Conservation (phyloP, 2,888 invertebrate species). For the Drosophila gaucha region DNA sequence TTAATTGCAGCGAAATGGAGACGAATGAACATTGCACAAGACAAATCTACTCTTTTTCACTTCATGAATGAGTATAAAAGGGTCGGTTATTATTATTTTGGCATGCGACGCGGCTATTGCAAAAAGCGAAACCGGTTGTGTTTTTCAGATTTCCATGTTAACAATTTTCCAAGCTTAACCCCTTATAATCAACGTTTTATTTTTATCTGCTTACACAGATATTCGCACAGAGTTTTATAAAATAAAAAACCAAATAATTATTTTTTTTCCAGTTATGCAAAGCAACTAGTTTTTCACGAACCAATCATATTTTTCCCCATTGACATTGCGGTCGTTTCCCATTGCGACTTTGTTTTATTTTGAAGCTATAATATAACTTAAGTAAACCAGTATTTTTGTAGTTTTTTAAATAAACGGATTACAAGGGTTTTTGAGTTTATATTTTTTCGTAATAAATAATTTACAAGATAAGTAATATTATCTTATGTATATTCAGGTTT, state of each 20-base stretch:
- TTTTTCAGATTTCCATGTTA: constrained; percentile 16
- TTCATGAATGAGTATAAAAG: background rate
- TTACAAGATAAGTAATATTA: background rate
- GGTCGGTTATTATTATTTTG: background rate
- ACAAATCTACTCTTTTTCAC: background rate
- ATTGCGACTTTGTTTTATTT: background rate
- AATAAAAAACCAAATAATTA: background rate
- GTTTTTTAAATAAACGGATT: background rate
- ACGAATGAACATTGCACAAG: background rate
- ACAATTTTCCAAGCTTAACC: constrained; percentile 23
- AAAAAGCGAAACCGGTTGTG: constrained; percentile 50
- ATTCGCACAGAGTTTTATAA: constrained; percentile 1
- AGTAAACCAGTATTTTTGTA: background rate
- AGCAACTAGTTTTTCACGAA: constrained; percentile 8
- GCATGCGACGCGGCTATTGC: constrained; percentile 11
- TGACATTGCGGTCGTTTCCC: constrained; percentile 10
- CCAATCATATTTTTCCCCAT: background rate
- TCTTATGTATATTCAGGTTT: background rate
- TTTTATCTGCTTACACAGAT: background rate
- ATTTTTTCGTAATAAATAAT: too few species aligned
- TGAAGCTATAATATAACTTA: background rate
- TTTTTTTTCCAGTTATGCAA: constrained; percentile 30
- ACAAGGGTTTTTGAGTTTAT: too few species aligned
- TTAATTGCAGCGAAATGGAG: too few species aligned
- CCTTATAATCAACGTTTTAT: background rate